Evolutionary conservation across 1,140 invertebrate species (phyloP).

Genomic region (Samia ricini): DNA sequence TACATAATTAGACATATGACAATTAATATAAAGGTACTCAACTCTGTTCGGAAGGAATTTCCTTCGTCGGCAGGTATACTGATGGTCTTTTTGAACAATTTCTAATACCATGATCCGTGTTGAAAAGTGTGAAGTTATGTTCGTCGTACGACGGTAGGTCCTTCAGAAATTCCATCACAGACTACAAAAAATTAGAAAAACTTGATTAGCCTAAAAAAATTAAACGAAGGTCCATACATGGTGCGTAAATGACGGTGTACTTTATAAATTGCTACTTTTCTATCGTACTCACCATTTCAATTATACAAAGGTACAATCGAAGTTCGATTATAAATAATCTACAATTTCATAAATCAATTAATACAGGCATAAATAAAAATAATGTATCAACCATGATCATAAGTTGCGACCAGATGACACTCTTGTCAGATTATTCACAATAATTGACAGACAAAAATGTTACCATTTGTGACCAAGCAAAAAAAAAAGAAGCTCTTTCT

Average conservation of each 20-base stretch:
- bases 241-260: conserved; percentile 18
- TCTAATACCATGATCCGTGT: conserved; percentile 90
- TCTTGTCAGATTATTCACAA: conserved; percentile 13
- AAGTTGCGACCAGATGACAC: conserved; percentile 54
- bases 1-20: neutral
- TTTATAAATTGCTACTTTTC: conserved; percentile 1
- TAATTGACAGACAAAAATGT: too few species aligned
- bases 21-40: conserved; percentile 38
- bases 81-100: conserved; percentile 91
- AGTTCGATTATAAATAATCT: conserved; percentile 21
- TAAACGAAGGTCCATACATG: conserved; percentile 34
- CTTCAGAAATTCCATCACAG: conserved; percentile 92
- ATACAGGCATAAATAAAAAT: conserved; percentile 50
- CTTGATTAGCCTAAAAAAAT: conserved; percentile 9
- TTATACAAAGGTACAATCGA: conserved; percentile 30
- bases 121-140: conserved; percentile 93
- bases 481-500: too few species aligned
- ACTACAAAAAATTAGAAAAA: conserved; percentile 78
- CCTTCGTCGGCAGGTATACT: conserved; percentile 93
- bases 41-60: conserved; percentile 94
- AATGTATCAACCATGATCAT: conserved; percentile 36
- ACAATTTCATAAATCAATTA: conserved; percentile 30
- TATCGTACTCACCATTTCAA: conserved; percentile 48
- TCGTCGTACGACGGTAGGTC: conserved; percentile 94
- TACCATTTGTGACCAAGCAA: too few species aligned